phyloP scores from a whole-genome alignment of 2,797 vertebrate genomes.

The Sebastes reedi region DNA sequence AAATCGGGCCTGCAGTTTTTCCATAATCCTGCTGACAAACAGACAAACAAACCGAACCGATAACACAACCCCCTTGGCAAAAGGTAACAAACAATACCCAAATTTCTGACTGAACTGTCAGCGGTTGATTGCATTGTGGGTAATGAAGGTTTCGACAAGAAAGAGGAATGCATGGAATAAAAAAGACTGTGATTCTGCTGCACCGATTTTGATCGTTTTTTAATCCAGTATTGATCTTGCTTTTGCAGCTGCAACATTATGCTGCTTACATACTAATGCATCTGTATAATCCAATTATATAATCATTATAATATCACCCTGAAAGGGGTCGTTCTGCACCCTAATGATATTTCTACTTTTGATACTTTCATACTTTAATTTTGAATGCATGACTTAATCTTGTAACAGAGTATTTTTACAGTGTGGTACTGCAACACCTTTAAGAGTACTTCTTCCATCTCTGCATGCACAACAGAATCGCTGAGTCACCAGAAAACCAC shows the following conservation, averaged over 20 bases:
- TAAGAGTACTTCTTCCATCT: neutral
- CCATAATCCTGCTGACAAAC: too few relatives aligned
- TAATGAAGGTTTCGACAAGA: neutral
- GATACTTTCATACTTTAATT: neutral
- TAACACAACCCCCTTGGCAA: neutral
- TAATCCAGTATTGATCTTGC: neutral
- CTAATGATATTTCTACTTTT: neutral
- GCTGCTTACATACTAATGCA: neutral
- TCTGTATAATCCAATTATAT: neutral
- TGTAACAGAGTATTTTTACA: neutral
- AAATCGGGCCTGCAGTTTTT: too few relatives aligned
- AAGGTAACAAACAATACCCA: neutral
- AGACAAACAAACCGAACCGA: too few relatives aligned
- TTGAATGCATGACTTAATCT: neutral
- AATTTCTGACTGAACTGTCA: neutral
- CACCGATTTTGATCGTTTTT: neutral
- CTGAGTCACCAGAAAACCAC: conserved; percentile 37
- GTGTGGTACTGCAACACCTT: neutral
- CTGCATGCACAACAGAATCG: neutral
- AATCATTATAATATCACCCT: neutral
- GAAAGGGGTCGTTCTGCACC: neutral
- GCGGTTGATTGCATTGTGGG: neutral
- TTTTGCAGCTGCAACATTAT: neutral
- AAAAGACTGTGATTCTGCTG: neutral
- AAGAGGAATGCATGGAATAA: neutral